phyloP scores from a whole-genome alignment of 2,888 invertebrate species.

The Cetonia aurata region DNA sequence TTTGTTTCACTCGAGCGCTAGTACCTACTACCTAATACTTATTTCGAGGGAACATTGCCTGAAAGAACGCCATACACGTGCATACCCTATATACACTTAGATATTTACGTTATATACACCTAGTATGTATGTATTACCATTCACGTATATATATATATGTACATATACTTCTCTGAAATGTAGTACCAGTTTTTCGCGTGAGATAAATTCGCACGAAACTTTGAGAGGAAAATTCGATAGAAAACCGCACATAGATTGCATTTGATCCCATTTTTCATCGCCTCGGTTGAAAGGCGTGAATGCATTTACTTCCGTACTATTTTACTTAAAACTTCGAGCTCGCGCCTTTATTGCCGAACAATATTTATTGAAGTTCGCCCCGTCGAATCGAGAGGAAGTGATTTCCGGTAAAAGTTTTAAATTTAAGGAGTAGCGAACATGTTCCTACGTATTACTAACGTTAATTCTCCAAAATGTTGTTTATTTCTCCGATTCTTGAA shows the following conservation, averaged over 20 bases:
- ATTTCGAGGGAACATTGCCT: slow-evolving; percentile 39
- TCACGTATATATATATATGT: slow-evolving; percentile 21
- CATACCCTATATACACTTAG: slow-evolving; percentile 8
- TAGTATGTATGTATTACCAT: slow-evolving; percentile 10
- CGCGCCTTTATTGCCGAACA: slow-evolving; percentile 35
- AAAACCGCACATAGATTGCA: slow-evolving; percentile 59
- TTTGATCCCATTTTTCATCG: slow-evolving; percentile 59
- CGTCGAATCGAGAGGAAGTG: slow-evolving; percentile 25
- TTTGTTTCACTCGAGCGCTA: slow-evolving; percentile 56
- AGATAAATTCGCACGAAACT: slow-evolving; percentile 52
- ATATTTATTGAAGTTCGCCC: slow-evolving; percentile 36
- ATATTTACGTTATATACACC: slow-evolving; percentile 11
- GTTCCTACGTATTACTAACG: slow-evolving; percentile 15
- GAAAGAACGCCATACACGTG: slow-evolving; percentile 19
- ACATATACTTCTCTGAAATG: slow-evolving; percentile 13
- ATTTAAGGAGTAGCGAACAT: slow-evolving; percentile 17
- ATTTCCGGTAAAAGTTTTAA: slow-evolving; percentile 29
- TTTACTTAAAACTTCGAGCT: slow-evolving; percentile 42
- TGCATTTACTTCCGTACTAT: slow-evolving; percentile 47
- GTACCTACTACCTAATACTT: too few relatives aligned
- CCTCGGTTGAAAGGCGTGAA: slow-evolving; percentile 48
- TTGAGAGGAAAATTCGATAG: slow-evolving; percentile 53
- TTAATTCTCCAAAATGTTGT: slow-evolving; percentile 4
- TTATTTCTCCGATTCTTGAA: too few relatives aligned
- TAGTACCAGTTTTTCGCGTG: slow-evolving; percentile 23